Base-by-base conservation (phyloP, 2,797 vertebrate species). In the Mastacembelus armatus region DNA sequence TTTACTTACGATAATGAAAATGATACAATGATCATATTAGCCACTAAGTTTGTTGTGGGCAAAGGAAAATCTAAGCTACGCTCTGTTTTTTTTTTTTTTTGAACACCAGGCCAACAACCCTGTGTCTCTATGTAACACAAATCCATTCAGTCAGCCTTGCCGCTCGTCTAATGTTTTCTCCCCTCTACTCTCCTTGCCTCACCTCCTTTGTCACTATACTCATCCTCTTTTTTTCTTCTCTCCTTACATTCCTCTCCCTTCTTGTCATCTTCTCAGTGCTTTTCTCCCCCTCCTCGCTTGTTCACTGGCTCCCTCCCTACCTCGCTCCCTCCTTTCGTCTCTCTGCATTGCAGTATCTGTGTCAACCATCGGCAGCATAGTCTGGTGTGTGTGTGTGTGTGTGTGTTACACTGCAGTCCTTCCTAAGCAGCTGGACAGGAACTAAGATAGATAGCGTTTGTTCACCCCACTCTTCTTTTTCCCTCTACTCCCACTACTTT, bases 291-390 rank as follows among this genome's bases (percentile, higher is more conserved):
- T 6, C 36, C 48, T 55, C 6, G 3, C 63, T 65, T 42, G 36
- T 67, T 70, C 18, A 7, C 68, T 27, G 18, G 39, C 66, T 68
- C 50, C 30, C 65, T 68, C 70, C 70, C 51, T 45, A 59, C 39
- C 55, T 35, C 7, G 0, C 63, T 54, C 66, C 70, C 80, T 81
- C 71, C 65, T 66, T 54, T 69, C 69, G 39, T 82, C 63, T 73
- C 78, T 81, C 90, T 91, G 90, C 90, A 91, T 85, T 91, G 90
- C 90, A 91, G 90, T 90, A 90, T 91, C 89, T 86, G 87, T 91
- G 85, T 83, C 88, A 88, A 89, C 84, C 89, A 90, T 90, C 84
- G 71, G 80, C 86, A 86, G 80, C 79, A 70, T 35, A 49, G 64
- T 70, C 71, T 83, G 74, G 71, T 56, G 78, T 43, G 33, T 73